Percentiles rank a stretch among this genome's conserved stretches.
These are phyloP conservation scores for Parnassius mnemosyne DNA, from an alignment of 2,888 invertebrate species.

Conservation along the genomic window DNA sequence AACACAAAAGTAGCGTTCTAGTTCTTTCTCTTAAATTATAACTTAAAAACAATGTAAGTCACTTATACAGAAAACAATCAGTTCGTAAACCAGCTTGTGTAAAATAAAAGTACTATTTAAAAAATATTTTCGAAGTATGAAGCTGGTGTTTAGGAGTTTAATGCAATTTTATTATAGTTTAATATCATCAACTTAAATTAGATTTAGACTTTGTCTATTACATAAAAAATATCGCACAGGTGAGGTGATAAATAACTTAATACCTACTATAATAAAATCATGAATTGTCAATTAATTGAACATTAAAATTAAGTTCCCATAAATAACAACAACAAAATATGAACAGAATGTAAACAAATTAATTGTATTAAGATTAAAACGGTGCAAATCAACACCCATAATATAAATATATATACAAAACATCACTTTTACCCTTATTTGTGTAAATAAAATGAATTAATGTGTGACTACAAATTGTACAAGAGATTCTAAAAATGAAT, in stretches of 20 bases:
- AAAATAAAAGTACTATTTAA: conserved; percentile 9
- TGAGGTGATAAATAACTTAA: conserved; percentile 34
- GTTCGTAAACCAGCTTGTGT: conserved; percentile 46
- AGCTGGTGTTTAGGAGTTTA: conserved; percentile 10
- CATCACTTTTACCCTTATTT: conserved; percentile 3
- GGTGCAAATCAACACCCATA: conserved; percentile 15
- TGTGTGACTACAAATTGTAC: conserved; percentile 1
- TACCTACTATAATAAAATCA: conserved; percentile 30
- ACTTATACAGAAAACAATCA: conserved; percentile 45
- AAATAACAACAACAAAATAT: conserved; percentile 62
- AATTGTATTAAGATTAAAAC: conserved; percentile 14
- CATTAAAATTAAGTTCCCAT: conserved; percentile 45
- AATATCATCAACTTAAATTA: conserved; percentile 22
- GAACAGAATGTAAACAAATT: conserved; percentile 25
- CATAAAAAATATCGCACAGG: conserved; percentile 23
- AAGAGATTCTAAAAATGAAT: conserved; percentile 9
- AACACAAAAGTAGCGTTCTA: conserved; percentile 43
- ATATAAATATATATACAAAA: conserved; percentile 7
- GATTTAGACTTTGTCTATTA: conserved; percentile 29
- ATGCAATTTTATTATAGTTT: conserved; percentile 27
- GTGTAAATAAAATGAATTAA: conserved; percentile 11
- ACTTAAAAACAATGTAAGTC: conserved; percentile 49
- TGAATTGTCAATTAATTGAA: conserved; percentile 32
- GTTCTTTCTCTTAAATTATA: conserved; percentile 38
- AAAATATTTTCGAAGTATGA: neutral